These are phyloP conservation scores for Passer montanus DNA, from an alignment of 2,113 vertebrate genomes.

Conservation along the genomic window DNA sequence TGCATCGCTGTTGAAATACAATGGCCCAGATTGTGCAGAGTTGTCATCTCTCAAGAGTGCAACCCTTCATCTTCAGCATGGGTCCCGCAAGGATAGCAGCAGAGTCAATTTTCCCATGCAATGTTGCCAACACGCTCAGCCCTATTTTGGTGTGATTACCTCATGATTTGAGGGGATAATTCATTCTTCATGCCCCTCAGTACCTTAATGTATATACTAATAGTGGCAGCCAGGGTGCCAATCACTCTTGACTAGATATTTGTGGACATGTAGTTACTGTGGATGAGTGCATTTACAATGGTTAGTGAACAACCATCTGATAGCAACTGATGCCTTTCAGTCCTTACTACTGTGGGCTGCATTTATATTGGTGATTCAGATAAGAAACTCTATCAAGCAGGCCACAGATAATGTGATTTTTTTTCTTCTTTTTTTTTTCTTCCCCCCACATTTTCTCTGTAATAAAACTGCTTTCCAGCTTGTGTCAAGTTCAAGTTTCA, in stretches of 20 bases:
- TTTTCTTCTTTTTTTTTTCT: neutral
- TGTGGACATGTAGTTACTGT: slow-evolving; percentile 44
- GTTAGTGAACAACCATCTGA: slow-evolving; percentile 3
- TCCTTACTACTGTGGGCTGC: neutral
- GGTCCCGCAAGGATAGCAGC: neutral
- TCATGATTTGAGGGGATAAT: slow-evolving; percentile 56
- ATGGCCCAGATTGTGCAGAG: neutral
- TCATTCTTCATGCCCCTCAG: slow-evolving; percentile 36
- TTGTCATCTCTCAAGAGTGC: slow-evolving; percentile 1
- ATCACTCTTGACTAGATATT: slow-evolving; percentile 51
- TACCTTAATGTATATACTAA: slow-evolving; percentile 47
- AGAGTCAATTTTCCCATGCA: slow-evolving; percentile 48
- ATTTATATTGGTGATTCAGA: slow-evolving; percentile 15
- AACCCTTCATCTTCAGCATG: slow-evolving; percentile 14
- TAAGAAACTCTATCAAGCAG: slow-evolving; percentile 7
- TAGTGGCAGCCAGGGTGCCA: slow-evolving; percentile 50
- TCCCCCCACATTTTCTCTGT: neutral
- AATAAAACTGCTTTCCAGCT: neutral
- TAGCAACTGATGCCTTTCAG: slow-evolving; percentile 2
- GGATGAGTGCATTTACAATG: slow-evolving; percentile 32
- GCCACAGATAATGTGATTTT: neutral
- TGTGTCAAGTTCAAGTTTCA: neutral
- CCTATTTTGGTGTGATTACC: slow-evolving; percentile 36
- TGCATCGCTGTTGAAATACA: neutral
- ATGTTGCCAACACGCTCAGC: slow-evolving; percentile 42